A percentile compares a stretch with the other conserved stretches of the same genome.
Evolutionary conservation across 1,140 invertebrate genomes (phyloP).

Genomic region (Tetragonula clypearis): DNA sequence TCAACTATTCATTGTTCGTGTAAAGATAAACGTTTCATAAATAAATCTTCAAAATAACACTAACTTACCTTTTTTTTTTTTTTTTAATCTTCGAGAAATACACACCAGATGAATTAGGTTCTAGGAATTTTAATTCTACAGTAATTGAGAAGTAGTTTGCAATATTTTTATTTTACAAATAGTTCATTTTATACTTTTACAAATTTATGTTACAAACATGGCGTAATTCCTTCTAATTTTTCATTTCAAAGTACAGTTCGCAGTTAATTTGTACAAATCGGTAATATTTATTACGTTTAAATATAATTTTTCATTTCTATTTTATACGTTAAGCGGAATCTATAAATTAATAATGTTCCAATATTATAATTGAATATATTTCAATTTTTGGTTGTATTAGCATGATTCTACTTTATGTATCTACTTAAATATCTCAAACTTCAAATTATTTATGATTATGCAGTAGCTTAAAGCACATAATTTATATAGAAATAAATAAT

Average conservation of each 20-base stretch:
- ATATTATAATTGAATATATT: conserved; percentile 7
- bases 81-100: not conserved
- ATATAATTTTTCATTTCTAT: conserved; percentile 3
- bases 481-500: conserved; percentile 19
- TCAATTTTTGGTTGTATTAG: conserved; percentile 26
- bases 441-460: conserved; percentile 32
- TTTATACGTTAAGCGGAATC: conserved; percentile 12
- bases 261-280: conserved; percentile 16
- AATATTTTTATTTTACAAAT: conserved; percentile 61
- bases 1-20: conserved; percentile 66
- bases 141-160: conserved; percentile 18
- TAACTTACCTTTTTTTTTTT: conserved; percentile 34
- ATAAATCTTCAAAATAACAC: conserved; percentile 70
- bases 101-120: not conserved
- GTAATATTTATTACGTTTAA: not conserved
- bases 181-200: conserved; percentile 51
- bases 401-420: conserved; percentile 12
- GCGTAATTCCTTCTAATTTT: not conserved
- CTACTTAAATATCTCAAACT: not conserved
- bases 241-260: not conserved
- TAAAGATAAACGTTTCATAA: conserved; percentile 73
- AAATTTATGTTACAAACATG: conserved; percentile 45
- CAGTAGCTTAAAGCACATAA: conserved; percentile 3
- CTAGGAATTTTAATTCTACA: not conserved
- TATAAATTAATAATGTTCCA: conserved; percentile 7